A percentile compares a stretch with the other conserved stretches of the same genome.
Conservation (phyloP, 2,797 vertebrate species). For the Etheostoma nigrum region DNA sequence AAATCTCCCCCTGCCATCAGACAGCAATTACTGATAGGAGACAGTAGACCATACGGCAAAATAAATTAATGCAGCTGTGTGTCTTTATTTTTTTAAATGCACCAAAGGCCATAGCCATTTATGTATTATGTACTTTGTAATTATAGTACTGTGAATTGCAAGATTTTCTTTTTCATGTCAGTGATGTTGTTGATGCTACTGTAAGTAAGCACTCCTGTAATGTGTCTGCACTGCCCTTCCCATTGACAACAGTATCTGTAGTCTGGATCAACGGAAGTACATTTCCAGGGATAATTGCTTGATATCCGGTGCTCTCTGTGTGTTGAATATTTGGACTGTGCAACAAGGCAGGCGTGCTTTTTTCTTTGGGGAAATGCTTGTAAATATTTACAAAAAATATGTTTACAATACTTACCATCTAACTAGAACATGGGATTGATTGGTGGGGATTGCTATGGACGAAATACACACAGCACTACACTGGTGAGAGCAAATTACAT, state of each 20-base stretch:
- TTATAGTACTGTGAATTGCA: not conserved
- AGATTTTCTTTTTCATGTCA: not conserved
- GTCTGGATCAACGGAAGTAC: no score
- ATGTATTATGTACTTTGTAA: not conserved
- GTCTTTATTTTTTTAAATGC: constrained; percentile 21
- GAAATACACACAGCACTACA: no score
- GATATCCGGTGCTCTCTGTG: no score
- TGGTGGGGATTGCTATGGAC: no score
- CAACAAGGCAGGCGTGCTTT: no score
- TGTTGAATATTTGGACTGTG: no score
- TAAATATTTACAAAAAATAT: no score
- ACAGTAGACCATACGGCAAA: constrained; percentile 22
- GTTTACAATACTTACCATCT: no score
- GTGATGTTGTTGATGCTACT: not conserved
- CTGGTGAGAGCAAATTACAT: no score
- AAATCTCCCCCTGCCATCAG: constrained; percentile 45
- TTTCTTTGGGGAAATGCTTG: no score
- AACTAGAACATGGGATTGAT: no score
- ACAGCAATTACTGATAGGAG: constrained; percentile 56
- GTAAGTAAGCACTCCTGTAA: not conserved
- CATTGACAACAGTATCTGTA: not conserved
- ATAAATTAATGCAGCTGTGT: constrained; percentile 30
- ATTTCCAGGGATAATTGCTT: no score
- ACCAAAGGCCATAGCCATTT: not conserved
- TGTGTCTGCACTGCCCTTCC: not conserved